A percentile compares a stretch with the other conserved stretches of the same genome.
Conservation (phyloP, 2,888 invertebrate genomes). For the Nycteola revayana region DNA sequence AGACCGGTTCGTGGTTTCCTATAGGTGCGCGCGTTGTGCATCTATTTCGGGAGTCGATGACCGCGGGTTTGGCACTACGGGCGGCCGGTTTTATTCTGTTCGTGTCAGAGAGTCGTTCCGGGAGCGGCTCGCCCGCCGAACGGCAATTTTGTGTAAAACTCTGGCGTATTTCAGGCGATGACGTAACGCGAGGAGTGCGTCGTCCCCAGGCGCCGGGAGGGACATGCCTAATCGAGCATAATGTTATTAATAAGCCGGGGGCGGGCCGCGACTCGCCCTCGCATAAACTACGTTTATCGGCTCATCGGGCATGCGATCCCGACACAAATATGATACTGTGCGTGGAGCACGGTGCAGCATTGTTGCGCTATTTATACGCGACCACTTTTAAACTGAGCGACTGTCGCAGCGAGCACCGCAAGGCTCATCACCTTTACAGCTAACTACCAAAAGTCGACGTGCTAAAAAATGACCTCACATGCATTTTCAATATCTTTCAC, state of each 20-base stretch:
- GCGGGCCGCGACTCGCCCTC: slow-evolving; percentile 53
- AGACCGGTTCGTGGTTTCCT: slow-evolving; percentile 74
- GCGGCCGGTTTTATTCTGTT: slow-evolving; percentile 54
- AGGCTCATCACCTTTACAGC: neutral
- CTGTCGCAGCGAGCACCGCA: slow-evolving; percentile 16
- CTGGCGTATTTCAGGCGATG: slow-evolving; percentile 61
- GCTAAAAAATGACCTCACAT: too few species aligned
- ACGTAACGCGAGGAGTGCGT: slow-evolving; percentile 50
- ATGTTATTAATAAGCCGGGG: slow-evolving; percentile 62
- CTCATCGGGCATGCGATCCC: slow-evolving; percentile 47
- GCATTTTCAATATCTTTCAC: too few species aligned
- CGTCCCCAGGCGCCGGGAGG: slow-evolving; percentile 50
- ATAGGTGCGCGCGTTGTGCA: slow-evolving; percentile 68
- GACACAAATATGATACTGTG: slow-evolving; percentile 24
- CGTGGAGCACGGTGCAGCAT: slow-evolving; percentile 29
- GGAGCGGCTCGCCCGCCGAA: slow-evolving; percentile 36
- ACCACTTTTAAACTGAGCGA: slow-evolving; percentile 28
- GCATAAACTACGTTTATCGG: slow-evolving; percentile 48
- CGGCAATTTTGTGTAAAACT: slow-evolving; percentile 39
- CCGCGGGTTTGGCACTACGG: slow-evolving; percentile 66
- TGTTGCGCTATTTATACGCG: slow-evolving; percentile 42
- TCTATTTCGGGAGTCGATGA: slow-evolving; percentile 81
- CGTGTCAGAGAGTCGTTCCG: slow-evolving; percentile 43
- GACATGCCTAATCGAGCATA: slow-evolving; percentile 53
- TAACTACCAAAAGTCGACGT: too few species aligned